phyloP scores from a whole-genome alignment of 2,888 invertebrate species.

The Sphaerophoria taeniata region DNA sequence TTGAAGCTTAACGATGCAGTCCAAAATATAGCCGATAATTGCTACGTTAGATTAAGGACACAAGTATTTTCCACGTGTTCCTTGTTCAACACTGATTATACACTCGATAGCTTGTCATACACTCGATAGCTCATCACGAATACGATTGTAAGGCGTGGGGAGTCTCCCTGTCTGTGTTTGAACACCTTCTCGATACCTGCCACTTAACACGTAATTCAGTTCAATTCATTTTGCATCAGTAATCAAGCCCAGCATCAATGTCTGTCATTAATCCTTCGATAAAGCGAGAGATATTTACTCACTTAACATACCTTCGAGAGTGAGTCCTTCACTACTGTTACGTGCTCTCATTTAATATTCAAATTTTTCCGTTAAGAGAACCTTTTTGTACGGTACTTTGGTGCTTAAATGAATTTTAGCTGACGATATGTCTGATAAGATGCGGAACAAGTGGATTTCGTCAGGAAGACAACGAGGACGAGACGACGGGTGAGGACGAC shows the following conservation, averaged over 20 bases:
- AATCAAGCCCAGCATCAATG: conserved; percentile 61
- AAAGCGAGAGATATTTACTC: conserved; percentile 60
- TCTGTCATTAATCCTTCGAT: conserved; percentile 58
- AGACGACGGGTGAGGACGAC: not conserved
- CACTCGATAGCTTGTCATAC: no score
- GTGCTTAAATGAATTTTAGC: conserved; percentile 69
- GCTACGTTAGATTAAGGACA: conserved; percentile 49
- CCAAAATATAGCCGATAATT: conserved; percentile 33
- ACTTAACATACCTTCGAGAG: conserved; percentile 38
- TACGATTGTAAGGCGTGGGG: no score
- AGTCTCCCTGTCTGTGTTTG: conserved; percentile 30
- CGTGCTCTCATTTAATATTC: conserved; percentile 74
- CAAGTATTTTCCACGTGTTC: not conserved
- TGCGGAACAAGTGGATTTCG: conserved; percentile 64
- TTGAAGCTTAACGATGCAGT: conserved; percentile 36
- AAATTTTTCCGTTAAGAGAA: conserved; percentile 55
- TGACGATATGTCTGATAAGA: conserved; percentile 75
- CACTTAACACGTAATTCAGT: conserved; percentile 67
- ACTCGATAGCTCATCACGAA: no score
- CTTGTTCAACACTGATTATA: no score
- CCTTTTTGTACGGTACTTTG: conserved; percentile 18
- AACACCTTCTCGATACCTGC: conserved; percentile 51
- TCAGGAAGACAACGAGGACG: conserved; percentile 3
- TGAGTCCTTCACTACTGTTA: no score
- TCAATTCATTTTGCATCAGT: conserved; percentile 35